Evolutionary conservation across 2,113 vertebrate species (phyloP), one percentile per base, ranked within the genome.

Genomic region (Trachemys scripta): DNA sequence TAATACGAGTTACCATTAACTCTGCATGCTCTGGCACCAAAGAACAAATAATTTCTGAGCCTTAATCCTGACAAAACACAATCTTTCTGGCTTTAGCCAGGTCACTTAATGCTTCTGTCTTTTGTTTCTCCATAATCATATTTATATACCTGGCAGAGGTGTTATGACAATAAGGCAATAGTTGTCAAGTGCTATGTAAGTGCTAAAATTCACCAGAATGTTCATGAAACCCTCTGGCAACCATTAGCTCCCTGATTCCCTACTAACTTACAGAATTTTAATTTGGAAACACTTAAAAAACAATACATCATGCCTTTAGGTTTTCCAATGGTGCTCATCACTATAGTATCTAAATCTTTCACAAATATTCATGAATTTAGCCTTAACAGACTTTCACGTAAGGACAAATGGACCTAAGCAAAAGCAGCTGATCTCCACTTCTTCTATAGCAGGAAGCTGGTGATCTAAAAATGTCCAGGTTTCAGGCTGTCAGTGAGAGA

Each of bases 61-160:
- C 50, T 1, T 94, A 51, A 56, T 76, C 6, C 22, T 93, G 65
- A 51, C 35, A 56, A 80, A 45, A 19, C 22, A 96, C 86, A 87
- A 3, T 5, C 7, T 11, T 8, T 84, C 75, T 56, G 35, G 8
- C 45, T 29, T 16, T 82, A n/a, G 1, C 51, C 17, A 85, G 16
- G 51, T 85, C 47, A 90, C 49, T 3, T 10, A 31, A 85, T 35
- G 57, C 72, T 62, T 47, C 82, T 1, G 3, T 27, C 20, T 62
- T 62, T 13, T 79, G 13, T 38, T 78, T 49, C 13, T 50, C 14
- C 50, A 50, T 50, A 50, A 50, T 14, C 14, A 50, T 50, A 50
- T 50, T 50, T 50, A 50, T 50, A 50, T 50, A 50, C 50, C 50
- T 4, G 59, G 31, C 29, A 80, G 5, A 10, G 20, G 84, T 4